phyloP scores from a whole-genome alignment of 2,888 invertebrate genomes.

The Trachelus stipa region DNA sequence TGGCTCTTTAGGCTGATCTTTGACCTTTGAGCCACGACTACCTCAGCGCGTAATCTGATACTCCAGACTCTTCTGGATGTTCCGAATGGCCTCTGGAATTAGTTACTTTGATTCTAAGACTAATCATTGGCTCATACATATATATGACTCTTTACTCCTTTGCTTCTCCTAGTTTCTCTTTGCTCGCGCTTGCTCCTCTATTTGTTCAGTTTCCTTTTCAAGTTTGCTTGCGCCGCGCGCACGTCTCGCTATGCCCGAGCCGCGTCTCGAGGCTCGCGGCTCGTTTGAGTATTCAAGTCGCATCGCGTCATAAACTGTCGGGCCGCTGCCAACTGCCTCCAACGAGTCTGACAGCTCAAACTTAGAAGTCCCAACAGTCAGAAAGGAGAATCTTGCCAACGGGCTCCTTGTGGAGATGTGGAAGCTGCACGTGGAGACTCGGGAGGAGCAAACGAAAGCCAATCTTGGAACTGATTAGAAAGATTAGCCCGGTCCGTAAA shows the following conservation, averaged over 20 bases:
- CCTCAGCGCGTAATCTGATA: neutral
- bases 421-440: neutral
- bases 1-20: neutral
- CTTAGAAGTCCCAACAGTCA: neutral
- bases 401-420: neutral
- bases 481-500: neutral
- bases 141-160: neutral
- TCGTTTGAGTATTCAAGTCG: constrained; percentile 61
- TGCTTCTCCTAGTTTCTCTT: neutral
- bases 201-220: constrained; percentile 16
- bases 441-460: neutral
- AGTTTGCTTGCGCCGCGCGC: neutral
- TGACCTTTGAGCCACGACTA: neutral
- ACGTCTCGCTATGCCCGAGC: constrained; percentile 6
- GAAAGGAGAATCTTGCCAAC: neutral
- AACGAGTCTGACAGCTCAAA: neutral
- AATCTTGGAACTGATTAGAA: neutral
- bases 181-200: constrained; percentile 5
- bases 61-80: neutral
- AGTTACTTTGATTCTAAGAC: neutral
- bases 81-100: neutral
- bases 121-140: neutral
- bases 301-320: constrained; percentile 61
- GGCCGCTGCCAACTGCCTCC: constrained; percentile 39
- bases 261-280: constrained; percentile 43